phyloP scores from a whole-genome alignment of 2,888 invertebrate species.

The Nysson spinosus region DNA sequence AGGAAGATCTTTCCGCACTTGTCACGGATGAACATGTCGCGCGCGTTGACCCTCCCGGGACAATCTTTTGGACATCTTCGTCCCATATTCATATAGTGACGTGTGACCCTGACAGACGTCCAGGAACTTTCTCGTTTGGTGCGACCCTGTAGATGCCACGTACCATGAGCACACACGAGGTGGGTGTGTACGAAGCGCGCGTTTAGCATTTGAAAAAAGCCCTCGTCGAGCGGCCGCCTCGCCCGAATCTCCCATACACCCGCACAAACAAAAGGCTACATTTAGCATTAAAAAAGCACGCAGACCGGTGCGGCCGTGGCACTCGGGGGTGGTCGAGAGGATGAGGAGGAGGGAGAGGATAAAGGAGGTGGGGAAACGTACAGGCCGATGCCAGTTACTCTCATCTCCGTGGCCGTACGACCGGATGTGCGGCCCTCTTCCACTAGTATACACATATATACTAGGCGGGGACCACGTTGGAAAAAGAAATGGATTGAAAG shows the following conservation, averaged over 20 bases:
- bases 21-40: neutral
- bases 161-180: conserved; percentile 31
- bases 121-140: conserved; percentile 46
- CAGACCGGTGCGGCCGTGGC: conserved; percentile 44
- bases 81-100: conserved; percentile 28
- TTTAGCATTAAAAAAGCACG: conserved; percentile 73
- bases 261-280: conserved; percentile 66
- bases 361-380: conserved; percentile 41
- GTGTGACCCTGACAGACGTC: conserved; percentile 18
- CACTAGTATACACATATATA: conserved; percentile 23
- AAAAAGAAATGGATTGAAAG: conserved; percentile 10
- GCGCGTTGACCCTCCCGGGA: neutral
- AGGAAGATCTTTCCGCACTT: too few relatives aligned
- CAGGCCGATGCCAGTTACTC: conserved; percentile 59
- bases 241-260: conserved; percentile 61
- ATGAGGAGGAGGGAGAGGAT: conserved; percentile 14
- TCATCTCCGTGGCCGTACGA: conserved; percentile 51
- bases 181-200: conserved; percentile 52
- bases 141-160: conserved; percentile 58
- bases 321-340: conserved; percentile 23
- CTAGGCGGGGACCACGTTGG: conserved; percentile 6
- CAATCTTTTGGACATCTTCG: neutral
- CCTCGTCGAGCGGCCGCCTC: conserved; percentile 53
- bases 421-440: conserved; percentile 57
- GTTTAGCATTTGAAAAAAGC: conserved; percentile 71